phyloP scores from a whole-genome alignment of 30 jellyfish, hydroid and myxozoan genomes.

The Turritopsis dohrnii region DNA sequence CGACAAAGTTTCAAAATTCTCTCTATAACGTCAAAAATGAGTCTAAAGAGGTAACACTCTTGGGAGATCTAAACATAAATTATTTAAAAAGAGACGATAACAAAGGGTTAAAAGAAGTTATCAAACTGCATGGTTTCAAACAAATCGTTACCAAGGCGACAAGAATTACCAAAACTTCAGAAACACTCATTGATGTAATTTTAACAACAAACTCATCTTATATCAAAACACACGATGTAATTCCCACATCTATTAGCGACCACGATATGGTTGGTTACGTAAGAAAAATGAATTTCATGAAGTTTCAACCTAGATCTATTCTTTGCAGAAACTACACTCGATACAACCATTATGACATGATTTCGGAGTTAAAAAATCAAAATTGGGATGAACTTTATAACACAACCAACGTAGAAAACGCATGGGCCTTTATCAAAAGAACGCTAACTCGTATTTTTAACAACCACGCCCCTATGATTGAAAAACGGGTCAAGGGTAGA shows the following conservation, averaged over 20 bases:
- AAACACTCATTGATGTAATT: neutral
- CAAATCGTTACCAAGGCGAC: constrained; percentile 5
- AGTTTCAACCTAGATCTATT: neutral
- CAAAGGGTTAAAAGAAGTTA: neutral
- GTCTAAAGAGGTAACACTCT: neutral
- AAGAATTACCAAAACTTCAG: neutral
- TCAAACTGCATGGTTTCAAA: neutral
- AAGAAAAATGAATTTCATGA: neutral
- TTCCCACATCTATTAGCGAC: constrained; percentile 5
- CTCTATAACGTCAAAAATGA: neutral
- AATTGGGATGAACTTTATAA: neutral
- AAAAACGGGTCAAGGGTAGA: neutral
- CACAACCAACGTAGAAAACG: neutral
- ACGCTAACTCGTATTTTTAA: neutral
- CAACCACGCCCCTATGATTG: neutral
- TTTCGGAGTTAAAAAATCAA: neutral
- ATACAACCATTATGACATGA: no score
- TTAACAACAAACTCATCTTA: constrained; percentile 3
- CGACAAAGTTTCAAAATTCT: neutral
- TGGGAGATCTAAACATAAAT: neutral
- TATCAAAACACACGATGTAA: neutral
- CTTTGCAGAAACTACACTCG: neutral
- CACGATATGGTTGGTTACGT: constrained; percentile 8
- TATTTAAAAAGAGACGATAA: neutral
- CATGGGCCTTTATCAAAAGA: neutral